Evolutionary conservation across 2,888 invertebrate species (phyloP).

Genomic region (Aphidius colemani): DNA sequence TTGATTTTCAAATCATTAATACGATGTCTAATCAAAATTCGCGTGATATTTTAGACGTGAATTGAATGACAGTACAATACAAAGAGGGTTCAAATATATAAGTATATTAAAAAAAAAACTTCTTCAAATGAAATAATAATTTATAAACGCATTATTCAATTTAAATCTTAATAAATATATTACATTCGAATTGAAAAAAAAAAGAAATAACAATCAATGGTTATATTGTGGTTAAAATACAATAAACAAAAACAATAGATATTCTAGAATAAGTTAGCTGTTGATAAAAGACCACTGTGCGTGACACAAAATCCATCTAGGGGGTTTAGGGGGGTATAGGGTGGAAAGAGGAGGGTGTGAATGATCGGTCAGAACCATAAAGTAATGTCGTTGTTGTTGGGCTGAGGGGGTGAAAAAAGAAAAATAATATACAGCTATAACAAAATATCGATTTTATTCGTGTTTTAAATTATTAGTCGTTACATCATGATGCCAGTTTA

Average conservation of each 20-base stretch:
- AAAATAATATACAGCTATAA: conserved; percentile 15
- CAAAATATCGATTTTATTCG: conserved; percentile 49
- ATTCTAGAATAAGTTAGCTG: no score
- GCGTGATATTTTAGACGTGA: conserved; percentile 39
- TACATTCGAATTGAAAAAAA: no score
- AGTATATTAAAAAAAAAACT: conserved; percentile 8
- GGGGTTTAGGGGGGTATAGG: no score
- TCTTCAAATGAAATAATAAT: conserved; percentile 1
- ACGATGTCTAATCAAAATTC: conserved; percentile 58
- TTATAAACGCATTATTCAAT: background rate
- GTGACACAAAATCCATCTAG: no score
- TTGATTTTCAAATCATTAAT: conserved; percentile 61
- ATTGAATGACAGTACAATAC: conserved; percentile 7
- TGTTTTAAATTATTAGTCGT: conserved; percentile 49
- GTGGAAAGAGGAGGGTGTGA: no score
- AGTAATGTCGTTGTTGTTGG: background rate
- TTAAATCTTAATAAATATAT: background rate
- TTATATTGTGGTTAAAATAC: no score
- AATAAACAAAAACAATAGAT: no score
- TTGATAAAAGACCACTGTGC: no score
- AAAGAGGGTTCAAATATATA: conserved; percentile 12
- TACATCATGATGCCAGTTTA: conserved; percentile 35
- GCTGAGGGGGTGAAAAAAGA: background rate
- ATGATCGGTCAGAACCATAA: no score
- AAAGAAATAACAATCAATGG: background rate